These are phyloP conservation scores for Oxycera nigricornis DNA, from an alignment of 2,888 invertebrate genomes.

Conservation along the genomic window DNA sequence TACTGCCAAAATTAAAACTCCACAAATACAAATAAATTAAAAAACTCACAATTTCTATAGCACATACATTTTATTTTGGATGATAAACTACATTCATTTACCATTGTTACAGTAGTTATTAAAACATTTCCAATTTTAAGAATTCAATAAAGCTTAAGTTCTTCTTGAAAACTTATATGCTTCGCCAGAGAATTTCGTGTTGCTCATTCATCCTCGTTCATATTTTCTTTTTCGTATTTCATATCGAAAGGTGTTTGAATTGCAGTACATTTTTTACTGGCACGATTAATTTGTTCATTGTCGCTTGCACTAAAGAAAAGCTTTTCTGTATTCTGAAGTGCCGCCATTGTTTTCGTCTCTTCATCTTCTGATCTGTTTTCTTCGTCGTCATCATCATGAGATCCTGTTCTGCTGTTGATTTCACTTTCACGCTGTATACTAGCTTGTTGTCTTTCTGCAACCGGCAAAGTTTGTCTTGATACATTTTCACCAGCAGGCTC, in stretches of 20 bases:
- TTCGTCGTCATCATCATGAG: slow-evolving; percentile 30
- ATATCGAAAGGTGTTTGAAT: slow-evolving; percentile 17
- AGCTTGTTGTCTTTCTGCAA: not conserved
- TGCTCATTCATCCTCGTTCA: not conserved
- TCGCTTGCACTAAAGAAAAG: not conserved
- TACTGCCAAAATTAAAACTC: no score
- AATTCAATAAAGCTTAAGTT: no score
- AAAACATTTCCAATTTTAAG: no score
- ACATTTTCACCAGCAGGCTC: slow-evolving; percentile 5
- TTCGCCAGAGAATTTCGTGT: not conserved
- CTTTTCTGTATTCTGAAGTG: slow-evolving; percentile 9
- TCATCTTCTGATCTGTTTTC: not conserved
- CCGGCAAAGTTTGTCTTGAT: not conserved
- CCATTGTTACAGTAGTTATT: no score
- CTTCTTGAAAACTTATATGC: no score
- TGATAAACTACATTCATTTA: no score
- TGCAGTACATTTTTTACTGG: not conserved
- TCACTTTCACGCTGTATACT: not conserved
- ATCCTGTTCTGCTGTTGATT: slow-evolving; percentile 65
- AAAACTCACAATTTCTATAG: no score
- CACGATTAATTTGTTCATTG: not conserved
- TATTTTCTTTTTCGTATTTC: not conserved
- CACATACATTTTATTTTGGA: no score
- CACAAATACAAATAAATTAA: no score
- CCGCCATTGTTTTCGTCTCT: slow-evolving; percentile 20